Evolutionary conservation across 2,113 vertebrate genomes (phyloP).

Genomic region (Mionectes macconnelli): DNA sequence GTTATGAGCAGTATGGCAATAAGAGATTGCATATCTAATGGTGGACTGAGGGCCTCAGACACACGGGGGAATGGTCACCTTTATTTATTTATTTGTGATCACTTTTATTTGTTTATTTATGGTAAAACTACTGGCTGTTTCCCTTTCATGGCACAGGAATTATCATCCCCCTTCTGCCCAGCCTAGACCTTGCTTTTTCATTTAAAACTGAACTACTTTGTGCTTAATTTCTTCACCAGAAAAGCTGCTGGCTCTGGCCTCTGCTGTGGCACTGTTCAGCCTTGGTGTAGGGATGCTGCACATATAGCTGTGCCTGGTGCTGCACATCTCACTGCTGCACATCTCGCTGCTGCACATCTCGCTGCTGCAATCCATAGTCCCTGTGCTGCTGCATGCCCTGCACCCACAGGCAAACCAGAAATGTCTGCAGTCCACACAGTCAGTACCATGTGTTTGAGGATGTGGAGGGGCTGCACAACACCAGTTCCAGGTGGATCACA

Average conservation of each 20-base stretch:
- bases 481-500: neutral
- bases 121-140: neutral
- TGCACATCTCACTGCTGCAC: neutral
- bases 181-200: neutral
- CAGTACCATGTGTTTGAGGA: neutral
- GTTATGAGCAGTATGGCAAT: neutral
- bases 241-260: neutral
- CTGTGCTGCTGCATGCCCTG: neutral
- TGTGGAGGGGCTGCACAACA: neutral
- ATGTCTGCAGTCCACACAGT: fast-evolving
- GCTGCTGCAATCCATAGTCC: fast-evolving
- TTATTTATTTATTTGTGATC: neutral
- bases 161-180: neutral
- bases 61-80: neutral
- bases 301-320: neutral
- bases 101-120: neutral
- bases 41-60: neutral
- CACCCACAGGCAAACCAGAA: neutral
- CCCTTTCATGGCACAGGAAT: neutral
- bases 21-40: neutral
- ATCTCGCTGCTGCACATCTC: neutral
- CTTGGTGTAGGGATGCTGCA: neutral
- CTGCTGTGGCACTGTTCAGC: neutral
- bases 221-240: neutral
- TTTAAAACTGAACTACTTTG: neutral